Percentiles rank a stretch among this genome's conserved stretches.
phyloP scores from a whole-genome alignment of 2,113 vertebrate genomes.

The Datnioides undecimradiatus region DNA sequence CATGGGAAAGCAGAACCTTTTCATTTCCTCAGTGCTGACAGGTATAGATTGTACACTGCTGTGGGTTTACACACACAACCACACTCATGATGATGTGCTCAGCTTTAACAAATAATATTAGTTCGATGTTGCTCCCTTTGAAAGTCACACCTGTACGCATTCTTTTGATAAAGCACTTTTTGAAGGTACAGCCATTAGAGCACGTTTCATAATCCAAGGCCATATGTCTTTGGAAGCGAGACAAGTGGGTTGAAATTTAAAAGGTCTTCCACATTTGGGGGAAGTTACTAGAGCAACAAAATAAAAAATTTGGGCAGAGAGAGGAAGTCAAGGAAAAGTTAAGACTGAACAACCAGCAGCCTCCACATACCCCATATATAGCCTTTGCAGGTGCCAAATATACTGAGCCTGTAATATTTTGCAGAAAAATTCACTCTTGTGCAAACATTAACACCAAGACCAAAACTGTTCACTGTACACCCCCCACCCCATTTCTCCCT shows the following conservation, averaged over 20 bases:
- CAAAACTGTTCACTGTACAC: too few species aligned
- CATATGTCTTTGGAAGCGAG: neutral
- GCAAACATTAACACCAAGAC: neutral
- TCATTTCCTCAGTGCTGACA: conserved; percentile 50
- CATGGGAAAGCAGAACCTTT: conserved; percentile 38
- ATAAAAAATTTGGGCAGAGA: neutral
- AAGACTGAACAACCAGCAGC: neutral
- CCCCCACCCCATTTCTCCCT: neutral
- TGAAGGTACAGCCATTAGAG: neutral
- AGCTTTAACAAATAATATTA: neutral
- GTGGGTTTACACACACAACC: neutral
- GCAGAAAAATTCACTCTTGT: too few species aligned
- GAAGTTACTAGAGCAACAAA: neutral
- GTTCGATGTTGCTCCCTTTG: neutral
- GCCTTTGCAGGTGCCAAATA: neutral
- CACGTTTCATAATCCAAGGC: neutral
- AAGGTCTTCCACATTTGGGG: neutral
- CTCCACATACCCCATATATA: neutral
- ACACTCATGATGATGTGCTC: neutral
- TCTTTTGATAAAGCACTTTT: neutral
- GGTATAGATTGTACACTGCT: neutral
- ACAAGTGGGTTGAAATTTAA: neutral
- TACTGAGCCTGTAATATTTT: neutral
- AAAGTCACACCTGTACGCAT: neutral
- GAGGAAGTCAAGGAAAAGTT: neutral